Evolutionary conservation across 2,888 invertebrate species (phyloP), one percentile per base, ranked within the genome.

Genomic region (Biston betularia): DNA sequence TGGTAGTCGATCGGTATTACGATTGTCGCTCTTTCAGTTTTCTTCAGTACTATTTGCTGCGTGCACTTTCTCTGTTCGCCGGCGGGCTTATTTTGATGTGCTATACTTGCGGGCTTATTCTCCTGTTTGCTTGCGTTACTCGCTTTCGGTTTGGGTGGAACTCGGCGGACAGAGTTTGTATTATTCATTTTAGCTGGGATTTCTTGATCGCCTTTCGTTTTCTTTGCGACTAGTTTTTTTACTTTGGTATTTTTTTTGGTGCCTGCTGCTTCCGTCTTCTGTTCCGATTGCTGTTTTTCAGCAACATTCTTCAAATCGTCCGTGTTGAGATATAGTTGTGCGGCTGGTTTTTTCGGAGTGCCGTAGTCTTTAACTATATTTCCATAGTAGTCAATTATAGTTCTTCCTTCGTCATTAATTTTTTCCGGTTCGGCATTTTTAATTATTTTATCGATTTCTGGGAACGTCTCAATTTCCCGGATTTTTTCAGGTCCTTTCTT

Each of bases 351-450:
- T 70, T 93, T 94, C 14, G 89, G 90, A 64, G 88, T 89, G 12
- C 96, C 96, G 77, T 96, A 96, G 81, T 96, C 96, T 76, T 95
- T 95, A 1, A 97, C 96, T 72, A 97, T 96, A 82, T 96, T 97
- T 15, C 96, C 96, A 78, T 97, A 97, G 82, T 97, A 96, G 88
- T 97, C 97, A 14, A 96, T 96, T 0, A 96, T 95, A 0, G 96
- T 96, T 82, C 94, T 95, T 0, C 95, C 94, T 85, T 96, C 96
- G 73, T 97, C 96, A 56, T 92, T 92, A 38, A 94, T 84, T 81
- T 91, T 91, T 75, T 93, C 85, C 45, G 83, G 79, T 63, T 89
- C 87, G 24, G 66, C 62, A 72, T 86, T 87, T 40, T 79, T 83
- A 33, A 69, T 60, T 35, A 64, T 53, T 69, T 79, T 84, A 7